Evolutionary conservation across 2,797 vertebrate genomes (phyloP).

Genomic region (Gymnocypris eckloni): DNA sequence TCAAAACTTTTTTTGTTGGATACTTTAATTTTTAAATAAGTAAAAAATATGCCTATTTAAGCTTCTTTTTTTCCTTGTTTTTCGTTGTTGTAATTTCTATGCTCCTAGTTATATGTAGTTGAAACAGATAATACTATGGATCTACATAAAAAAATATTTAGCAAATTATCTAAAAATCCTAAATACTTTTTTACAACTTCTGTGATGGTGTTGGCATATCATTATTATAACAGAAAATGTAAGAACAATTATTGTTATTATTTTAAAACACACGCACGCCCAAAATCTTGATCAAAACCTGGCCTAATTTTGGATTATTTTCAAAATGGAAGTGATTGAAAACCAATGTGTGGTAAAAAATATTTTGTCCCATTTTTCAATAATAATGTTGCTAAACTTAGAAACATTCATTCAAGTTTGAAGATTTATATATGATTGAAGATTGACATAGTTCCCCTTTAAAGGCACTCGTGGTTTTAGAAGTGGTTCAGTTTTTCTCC

Average conservation of each 20-base stretch:
- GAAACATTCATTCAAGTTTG: not conserved
- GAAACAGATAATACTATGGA: not conserved
- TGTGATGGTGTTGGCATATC: not conserved
- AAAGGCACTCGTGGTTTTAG: not conserved
- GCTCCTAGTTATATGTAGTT: not conserved
- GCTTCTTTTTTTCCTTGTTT: not conserved
- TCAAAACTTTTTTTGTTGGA: not conserved
- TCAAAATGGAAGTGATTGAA: not conserved
- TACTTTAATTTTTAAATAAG: not conserved
- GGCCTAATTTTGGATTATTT: not conserved
- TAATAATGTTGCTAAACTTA: not conserved
- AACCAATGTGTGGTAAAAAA: not conserved
- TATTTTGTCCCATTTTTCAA: not conserved
- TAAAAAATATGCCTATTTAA: not conserved
- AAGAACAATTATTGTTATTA: not conserved
- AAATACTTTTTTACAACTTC: not conserved
- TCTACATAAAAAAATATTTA: not conserved
- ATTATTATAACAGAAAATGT: not conserved
- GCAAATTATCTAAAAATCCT: not conserved
- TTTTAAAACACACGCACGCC: too few species aligned
- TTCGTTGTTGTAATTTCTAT: not conserved
- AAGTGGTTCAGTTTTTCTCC: not conserved
- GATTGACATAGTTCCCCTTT: not conserved
- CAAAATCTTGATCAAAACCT: too few species aligned
- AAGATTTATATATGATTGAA: not conserved